phyloP scores from a whole-genome alignment of 2,888 invertebrate species.

The Thelaira solivaga region DNA sequence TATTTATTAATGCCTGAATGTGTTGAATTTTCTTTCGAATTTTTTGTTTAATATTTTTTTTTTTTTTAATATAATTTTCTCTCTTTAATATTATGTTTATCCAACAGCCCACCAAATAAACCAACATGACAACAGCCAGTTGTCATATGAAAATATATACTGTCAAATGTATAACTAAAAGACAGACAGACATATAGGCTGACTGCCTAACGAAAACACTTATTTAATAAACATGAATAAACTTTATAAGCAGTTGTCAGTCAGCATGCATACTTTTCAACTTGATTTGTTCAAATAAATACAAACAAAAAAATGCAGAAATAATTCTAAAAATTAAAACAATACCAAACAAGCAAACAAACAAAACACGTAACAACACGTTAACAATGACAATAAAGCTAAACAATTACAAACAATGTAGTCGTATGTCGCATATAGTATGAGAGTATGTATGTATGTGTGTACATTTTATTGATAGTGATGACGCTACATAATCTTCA shows the following conservation, averaged over 20 bases:
- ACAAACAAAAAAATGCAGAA: constrained; percentile 40
- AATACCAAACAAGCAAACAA: constrained; percentile 33
- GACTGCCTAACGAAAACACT: constrained; percentile 27
- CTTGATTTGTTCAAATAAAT: constrained; percentile 47
- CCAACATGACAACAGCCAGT: constrained; percentile 17
- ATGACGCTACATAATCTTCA: not conserved
- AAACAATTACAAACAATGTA: too few relatives aligned
- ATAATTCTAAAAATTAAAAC: constrained; percentile 45
- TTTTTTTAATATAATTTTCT: constrained; percentile 12
- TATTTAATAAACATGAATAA: constrained; percentile 56
- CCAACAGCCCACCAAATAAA: constrained; percentile 26
- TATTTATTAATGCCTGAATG: not conserved
- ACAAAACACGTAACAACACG: constrained; percentile 1
- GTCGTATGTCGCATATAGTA: too few relatives aligned
- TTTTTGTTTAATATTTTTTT: constrained; percentile 17
- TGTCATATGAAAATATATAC: constrained; percentile 17
- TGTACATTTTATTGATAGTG: constrained; percentile 9
- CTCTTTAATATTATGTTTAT: constrained; percentile 18
- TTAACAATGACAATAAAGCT: constrained; percentile 3
- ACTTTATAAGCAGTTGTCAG: constrained; percentile 54
- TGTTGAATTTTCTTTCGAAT: not conserved
- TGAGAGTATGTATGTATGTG: too few relatives aligned
- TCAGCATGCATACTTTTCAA: constrained; percentile 54
- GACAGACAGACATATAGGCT: constrained; percentile 12
- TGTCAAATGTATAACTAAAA: constrained; percentile 17